Conservation (phyloP, 2,113 vertebrate genomes). For the Myotis yumanensis region DNA sequence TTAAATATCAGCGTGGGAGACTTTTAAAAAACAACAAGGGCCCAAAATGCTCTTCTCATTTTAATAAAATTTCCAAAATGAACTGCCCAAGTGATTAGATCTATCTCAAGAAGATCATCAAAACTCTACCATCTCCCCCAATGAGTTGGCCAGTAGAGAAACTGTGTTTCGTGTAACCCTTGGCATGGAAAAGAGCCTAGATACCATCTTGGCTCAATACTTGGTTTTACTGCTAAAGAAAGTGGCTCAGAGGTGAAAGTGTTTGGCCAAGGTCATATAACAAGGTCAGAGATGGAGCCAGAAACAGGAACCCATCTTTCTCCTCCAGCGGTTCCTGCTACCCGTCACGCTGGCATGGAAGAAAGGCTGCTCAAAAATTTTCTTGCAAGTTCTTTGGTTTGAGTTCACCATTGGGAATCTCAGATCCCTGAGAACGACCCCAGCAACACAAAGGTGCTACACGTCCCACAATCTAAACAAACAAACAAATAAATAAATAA, state of each 20-base stretch:
- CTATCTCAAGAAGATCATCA: constrained; percentile 12
- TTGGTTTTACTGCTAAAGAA: constrained; percentile 6
- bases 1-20: background rate
- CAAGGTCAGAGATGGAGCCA: background rate
- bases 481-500: background rate
- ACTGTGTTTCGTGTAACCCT: background rate
- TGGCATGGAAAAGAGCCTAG: background rate
- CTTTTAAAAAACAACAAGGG: background rate
- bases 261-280: background rate
- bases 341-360: background rate
- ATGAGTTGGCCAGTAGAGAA: background rate
- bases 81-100: background rate
- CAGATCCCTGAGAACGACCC: background rate
- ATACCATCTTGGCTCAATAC: background rate
- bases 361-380: background rate
- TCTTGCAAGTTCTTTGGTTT: constrained; percentile 16
- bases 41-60: background rate
- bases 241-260: background rate
- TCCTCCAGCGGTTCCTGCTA: background rate
- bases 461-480: background rate
- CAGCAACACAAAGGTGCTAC: background rate
- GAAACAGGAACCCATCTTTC: background rate
- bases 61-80: constrained; percentile 38
- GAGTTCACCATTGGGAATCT: background rate
- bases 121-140: background rate